phyloP scores from a whole-genome alignment of 1,140 invertebrate species.

The Chrysoperla carnea region DNA sequence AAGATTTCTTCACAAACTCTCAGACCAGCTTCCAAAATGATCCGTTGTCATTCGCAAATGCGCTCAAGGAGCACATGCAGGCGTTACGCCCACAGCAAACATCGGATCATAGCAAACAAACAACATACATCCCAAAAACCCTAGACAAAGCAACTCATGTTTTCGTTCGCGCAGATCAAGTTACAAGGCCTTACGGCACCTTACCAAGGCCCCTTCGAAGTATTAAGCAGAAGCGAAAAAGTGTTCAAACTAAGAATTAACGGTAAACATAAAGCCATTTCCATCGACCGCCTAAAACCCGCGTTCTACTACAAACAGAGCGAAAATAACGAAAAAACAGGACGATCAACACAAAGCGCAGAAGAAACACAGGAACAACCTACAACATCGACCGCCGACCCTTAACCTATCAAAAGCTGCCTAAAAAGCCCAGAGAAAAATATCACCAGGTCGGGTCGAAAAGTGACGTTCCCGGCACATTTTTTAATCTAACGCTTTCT shows the following conservation, averaged over 20 bases:
- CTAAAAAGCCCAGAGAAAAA: too few relatives aligned
- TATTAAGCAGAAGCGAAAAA: slow-evolving; percentile 7
- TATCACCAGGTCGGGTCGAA: too few relatives aligned
- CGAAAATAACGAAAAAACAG: too few relatives aligned
- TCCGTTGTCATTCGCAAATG: neutral
- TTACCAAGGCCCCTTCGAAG: slow-evolving; percentile 9
- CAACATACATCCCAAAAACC: neutral
- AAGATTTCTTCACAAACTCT: neutral
- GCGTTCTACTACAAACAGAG: neutral
- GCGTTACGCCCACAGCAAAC: neutral
- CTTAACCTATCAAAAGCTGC: too few relatives aligned
- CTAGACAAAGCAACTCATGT: slow-evolving; percentile 3
- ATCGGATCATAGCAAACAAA: neutral
- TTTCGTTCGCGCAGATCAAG: slow-evolving; percentile 4
- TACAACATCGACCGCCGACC: too few relatives aligned
- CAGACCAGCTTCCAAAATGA: neutral
- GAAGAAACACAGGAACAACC: too few relatives aligned
- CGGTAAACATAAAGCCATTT: neutral
- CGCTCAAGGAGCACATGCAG: neutral
- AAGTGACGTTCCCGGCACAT: too few relatives aligned
- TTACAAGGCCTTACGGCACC: slow-evolving; percentile 5
- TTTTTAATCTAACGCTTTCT: too few relatives aligned
- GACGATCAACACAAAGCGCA: too few relatives aligned
- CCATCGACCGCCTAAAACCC: neutral
- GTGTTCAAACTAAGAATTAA: slow-evolving; percentile 5